These are phyloP conservation scores for Ornithoptera priamus DNA, from an alignment of 2,888 invertebrate species.

Conservation along the genomic window DNA sequence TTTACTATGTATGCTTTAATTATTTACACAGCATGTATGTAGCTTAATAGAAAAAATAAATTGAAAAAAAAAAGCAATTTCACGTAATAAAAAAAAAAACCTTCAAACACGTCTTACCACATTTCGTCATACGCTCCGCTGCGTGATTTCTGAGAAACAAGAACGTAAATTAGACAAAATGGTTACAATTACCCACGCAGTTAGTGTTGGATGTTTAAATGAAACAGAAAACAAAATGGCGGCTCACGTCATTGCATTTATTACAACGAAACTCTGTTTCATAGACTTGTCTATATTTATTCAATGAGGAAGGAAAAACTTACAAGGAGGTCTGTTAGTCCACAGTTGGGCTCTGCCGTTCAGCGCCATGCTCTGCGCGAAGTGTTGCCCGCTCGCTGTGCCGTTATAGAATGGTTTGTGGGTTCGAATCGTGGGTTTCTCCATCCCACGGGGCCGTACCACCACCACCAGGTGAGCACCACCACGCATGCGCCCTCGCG, in stretches of 20 bases:
- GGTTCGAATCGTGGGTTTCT: slow-evolving; percentile 54
- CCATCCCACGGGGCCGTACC: slow-evolving; percentile 59
- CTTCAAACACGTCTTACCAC: slow-evolving; percentile 44
- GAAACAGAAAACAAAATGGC: slow-evolving; percentile 15
- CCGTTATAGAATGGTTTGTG: slow-evolving; percentile 61
- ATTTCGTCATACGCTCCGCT: slow-evolving; percentile 30
- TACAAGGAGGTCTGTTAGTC: slow-evolving; percentile 40
- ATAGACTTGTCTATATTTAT: background rate
- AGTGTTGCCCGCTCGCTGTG: slow-evolving; percentile 46
- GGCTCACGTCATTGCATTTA: background rate
- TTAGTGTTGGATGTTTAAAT: slow-evolving; percentile 23
- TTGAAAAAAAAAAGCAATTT: slow-evolving; percentile 37
- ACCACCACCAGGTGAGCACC: slow-evolving; percentile 65
- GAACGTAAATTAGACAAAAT: slow-evolving; percentile 30
- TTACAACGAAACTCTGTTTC: background rate
- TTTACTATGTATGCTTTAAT: slow-evolving; percentile 44
- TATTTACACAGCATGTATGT: slow-evolving; percentile 42
- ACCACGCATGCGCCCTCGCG: slow-evolving; percentile 68
- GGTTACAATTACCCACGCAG: slow-evolving; percentile 30
- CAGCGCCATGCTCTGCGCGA: slow-evolving; percentile 25
- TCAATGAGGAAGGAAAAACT: slow-evolving; percentile 33
- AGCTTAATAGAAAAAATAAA: slow-evolving; percentile 39
- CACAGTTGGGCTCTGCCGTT: slow-evolving; percentile 27
- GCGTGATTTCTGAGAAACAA: slow-evolving; percentile 38
- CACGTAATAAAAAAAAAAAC: slow-evolving; percentile 38